Conservation (phyloP, 2,888 invertebrate genomes). For the Zhuqinia jingwanae region DNA sequence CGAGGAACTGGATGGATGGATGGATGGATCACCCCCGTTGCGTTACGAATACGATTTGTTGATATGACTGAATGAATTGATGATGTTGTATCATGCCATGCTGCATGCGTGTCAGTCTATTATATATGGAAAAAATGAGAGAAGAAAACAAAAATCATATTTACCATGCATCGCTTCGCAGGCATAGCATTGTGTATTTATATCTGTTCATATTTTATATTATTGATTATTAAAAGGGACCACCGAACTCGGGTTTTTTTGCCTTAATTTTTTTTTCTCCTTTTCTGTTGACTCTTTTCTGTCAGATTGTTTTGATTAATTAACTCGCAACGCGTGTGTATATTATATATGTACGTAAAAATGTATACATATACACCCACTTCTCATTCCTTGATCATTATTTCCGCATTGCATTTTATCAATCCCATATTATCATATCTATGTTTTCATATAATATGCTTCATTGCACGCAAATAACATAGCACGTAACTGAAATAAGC, state of each 20-base stretch:
- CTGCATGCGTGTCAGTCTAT: constrained; percentile 7
- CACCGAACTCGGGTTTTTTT: constrained; percentile 8
- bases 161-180: no score
- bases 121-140: constrained; percentile 3
- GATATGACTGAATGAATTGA: constrained; percentile 25
- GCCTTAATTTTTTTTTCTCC: not conserved
- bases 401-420: constrained; percentile 7
- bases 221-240: not conserved
- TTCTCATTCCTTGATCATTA: not conserved
- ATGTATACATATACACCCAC: not conserved
- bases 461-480: not conserved
- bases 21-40: constrained; percentile 39
- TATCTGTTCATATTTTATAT: no score
- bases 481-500: no score
- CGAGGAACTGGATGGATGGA: not conserved
- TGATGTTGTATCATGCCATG: constrained; percentile 41
- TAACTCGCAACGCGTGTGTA: constrained; percentile 9
- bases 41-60: constrained; percentile 47
- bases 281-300: constrained; percentile 41
- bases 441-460: not conserved
- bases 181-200: no score
- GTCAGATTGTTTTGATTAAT: constrained; percentile 60
- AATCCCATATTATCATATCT: not conserved
- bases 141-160: not conserved
- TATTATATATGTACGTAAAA: no score